Evolutionary conservation across 2,113 vertebrate genomes (phyloP).

Genomic region (Gobius niger): DNA sequence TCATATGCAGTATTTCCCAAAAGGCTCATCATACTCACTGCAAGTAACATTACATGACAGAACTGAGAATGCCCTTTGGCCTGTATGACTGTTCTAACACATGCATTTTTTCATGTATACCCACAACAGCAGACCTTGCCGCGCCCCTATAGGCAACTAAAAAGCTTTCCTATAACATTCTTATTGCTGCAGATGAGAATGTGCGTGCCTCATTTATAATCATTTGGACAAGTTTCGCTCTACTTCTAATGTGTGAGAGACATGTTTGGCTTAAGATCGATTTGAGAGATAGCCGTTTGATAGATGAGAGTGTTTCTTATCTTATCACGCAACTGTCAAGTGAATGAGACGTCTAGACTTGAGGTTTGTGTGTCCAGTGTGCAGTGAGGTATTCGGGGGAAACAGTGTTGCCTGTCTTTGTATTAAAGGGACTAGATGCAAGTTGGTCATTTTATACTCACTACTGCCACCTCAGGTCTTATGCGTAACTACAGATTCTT

Average conservation of each 20-base stretch:
- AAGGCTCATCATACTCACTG: slow-evolving; percentile 16
- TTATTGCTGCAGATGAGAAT: not conserved
- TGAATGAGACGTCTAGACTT: not conserved
- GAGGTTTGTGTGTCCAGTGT: not conserved
- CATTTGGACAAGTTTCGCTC: no score
- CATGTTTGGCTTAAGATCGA: slow-evolving; percentile 8
- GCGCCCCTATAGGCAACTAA: not conserved
- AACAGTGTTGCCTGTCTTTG: no score
- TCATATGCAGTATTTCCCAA: not conserved
- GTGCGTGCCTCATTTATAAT: not conserved
- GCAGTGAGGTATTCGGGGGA: not conserved
- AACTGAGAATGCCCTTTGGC: slow-evolving; percentile 12
- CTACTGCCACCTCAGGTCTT: no score
- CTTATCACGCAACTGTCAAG: slow-evolving; percentile 12
- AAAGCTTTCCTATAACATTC: not conserved
- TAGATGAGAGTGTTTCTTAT: not conserved
- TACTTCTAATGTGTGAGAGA: slow-evolving; percentile 15
- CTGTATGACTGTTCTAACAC: slow-evolving; percentile 18
- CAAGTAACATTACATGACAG: not conserved
- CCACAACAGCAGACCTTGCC: not conserved
- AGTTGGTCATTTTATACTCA: no score
- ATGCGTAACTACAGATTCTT: no score
- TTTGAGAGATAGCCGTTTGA: slow-evolving; percentile 8
- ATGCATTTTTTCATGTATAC: slow-evolving; percentile 12
- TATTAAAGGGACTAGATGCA: no score